phyloP scores from a whole-genome alignment of 2,113 vertebrate species.

The Pholis gunnellus region DNA sequence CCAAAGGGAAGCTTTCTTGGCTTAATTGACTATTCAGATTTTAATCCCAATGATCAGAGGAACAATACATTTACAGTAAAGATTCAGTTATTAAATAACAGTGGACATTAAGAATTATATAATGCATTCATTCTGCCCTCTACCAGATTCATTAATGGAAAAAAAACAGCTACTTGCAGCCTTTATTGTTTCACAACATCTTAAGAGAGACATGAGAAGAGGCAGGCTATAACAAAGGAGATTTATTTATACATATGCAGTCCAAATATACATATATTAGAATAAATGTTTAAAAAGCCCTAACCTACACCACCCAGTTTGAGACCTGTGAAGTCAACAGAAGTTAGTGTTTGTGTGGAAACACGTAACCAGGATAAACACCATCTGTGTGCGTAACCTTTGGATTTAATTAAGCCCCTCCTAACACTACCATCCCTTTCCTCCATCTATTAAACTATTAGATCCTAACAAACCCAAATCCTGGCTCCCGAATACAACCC shows the following conservation, averaged over 20 bases:
- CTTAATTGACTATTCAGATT: conserved; percentile 15
- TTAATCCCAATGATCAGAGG: conserved; percentile 27
- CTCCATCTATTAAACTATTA: conserved; percentile 63
- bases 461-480: conserved; percentile 52
- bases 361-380: conserved; percentile 63
- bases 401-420: conserved; percentile 64
- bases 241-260: conserved; percentile 78
- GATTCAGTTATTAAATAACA: conserved; percentile 18
- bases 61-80: neutral
- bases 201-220: conserved; percentile 30
- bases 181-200: neutral
- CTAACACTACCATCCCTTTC: conserved; percentile 38
- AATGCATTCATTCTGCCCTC: neutral
- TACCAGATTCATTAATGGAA: neutral
- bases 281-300: conserved; percentile 72
- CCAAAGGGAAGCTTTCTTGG: neutral
- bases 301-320: conserved; percentile 67
- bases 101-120: conserved; percentile 3
- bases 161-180: neutral
- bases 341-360: conserved; percentile 60
- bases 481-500: conserved; percentile 36
- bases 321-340: conserved; percentile 62
- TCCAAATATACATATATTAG: conserved; percentile 81
- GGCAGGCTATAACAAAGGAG: conserved; percentile 70
- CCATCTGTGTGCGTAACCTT: conserved; percentile 60